These are phyloP conservation scores for Drosophila bocqueti DNA, from an alignment of 1,140 invertebrate genomes.

Conservation along the genomic window DNA sequence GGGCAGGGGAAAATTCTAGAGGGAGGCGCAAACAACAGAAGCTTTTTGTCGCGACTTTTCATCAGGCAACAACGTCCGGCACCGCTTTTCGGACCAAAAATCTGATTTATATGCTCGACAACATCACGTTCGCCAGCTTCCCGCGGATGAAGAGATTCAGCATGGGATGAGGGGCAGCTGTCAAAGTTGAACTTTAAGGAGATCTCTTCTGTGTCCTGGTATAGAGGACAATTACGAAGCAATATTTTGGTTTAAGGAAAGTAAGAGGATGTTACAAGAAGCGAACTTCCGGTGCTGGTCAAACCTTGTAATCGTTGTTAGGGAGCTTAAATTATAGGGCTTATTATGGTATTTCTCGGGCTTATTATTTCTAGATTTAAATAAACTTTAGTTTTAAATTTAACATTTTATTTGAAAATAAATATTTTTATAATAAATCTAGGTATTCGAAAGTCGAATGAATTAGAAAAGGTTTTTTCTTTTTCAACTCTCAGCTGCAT, in stretches of 20 bases:
- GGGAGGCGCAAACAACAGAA: slow-evolving; percentile 40
- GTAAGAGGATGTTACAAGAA: neutral
- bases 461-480: too few relatives aligned
- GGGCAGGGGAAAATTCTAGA: slow-evolving; percentile 1
- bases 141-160: slow-evolving; percentile 44
- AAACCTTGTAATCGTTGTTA: slow-evolving; percentile 1
- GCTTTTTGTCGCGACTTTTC: slow-evolving; percentile 79
- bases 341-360: neutral
- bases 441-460: slow-evolving; percentile 8
- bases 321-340: too few relatives aligned
- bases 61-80: slow-evolving; percentile 56
- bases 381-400: neutral
- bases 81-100: slow-evolving; percentile 58
- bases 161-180: slow-evolving; percentile 24
- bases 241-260: slow-evolving; percentile 52
- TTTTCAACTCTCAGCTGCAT: neutral
- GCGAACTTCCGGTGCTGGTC: neutral
- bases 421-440: neutral
- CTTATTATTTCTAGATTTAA: neutral
- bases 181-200: slow-evolving; percentile 32
- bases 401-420: neutral
- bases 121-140: slow-evolving; percentile 61
- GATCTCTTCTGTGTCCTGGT: slow-evolving; percentile 11
- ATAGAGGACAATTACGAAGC: slow-evolving; percentile 61
- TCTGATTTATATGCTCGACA: slow-evolving; percentile 80